Evolutionary conservation across 2,888 invertebrate genomes (phyloP).

Genomic region (Drosophila stalkeri): DNA sequence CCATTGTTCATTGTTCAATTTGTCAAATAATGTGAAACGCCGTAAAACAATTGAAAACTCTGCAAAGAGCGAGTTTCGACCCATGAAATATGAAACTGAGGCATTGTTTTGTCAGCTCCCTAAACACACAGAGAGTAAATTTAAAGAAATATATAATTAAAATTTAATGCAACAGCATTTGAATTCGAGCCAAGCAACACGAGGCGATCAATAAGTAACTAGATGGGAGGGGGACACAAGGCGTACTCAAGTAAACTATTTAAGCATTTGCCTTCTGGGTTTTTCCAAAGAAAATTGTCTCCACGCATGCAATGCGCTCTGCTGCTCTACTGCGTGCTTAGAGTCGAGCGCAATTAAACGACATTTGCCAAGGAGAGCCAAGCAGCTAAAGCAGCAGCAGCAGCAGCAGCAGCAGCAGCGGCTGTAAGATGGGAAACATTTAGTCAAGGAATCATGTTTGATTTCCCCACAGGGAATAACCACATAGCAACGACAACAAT

Average conservation of each 20-base stretch:
- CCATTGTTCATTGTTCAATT: slow-evolving; percentile 59
- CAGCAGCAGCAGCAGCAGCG: slow-evolving; percentile 1
- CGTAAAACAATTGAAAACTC: slow-evolving; percentile 61
- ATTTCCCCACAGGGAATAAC: slow-evolving; percentile 63
- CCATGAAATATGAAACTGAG: slow-evolving; percentile 60
- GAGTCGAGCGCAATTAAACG: slow-evolving; percentile 31
- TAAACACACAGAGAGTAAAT: slow-evolving; percentile 10
- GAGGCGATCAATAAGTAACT: slow-evolving; percentile 50
- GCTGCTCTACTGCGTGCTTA: slow-evolving; percentile 9
- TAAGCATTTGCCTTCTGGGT: slow-evolving; percentile 35
- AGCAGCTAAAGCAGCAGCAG: neutral
- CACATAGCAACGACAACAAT: slow-evolving; percentile 37
- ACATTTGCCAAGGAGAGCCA: slow-evolving; percentile 9
- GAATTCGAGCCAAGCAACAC: slow-evolving; percentile 45
- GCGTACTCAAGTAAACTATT: slow-evolving; percentile 49
- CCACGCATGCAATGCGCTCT: slow-evolving; percentile 31
- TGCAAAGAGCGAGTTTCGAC: slow-evolving; percentile 17
- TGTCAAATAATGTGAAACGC: slow-evolving; percentile 65
- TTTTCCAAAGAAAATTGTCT: slow-evolving; percentile 49
- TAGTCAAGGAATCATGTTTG: slow-evolving; percentile 40
- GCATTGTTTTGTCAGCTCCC: slow-evolving; percentile 59
- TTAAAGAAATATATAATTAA: slow-evolving; percentile 48
- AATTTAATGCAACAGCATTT: slow-evolving; percentile 59
- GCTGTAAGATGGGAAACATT: slow-evolving; percentile 8
- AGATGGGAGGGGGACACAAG: slow-evolving; percentile 39